A percentile compares a stretch with the other conserved stretches of the same genome.
Conservation (phyloP, 1,140 invertebrate genomes). For the Musca vetustissima region DNA sequence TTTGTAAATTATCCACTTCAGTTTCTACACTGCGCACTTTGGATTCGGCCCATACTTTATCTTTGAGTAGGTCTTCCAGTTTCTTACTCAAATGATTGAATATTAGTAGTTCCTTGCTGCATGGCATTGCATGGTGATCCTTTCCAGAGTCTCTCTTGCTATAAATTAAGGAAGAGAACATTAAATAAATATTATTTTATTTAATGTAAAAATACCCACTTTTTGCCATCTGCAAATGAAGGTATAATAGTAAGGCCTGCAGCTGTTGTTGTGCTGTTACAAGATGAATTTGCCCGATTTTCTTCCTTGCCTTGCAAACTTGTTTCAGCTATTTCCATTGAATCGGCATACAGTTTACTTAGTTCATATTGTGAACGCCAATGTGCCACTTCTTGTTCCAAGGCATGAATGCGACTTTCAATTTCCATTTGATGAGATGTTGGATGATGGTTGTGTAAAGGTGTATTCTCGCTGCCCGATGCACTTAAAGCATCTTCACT, state of each 20-base stretch:
- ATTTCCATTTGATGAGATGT: slow-evolving; percentile 24
- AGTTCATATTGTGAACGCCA: slow-evolving; percentile 64
- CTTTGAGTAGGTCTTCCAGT: slow-evolving; percentile 46
- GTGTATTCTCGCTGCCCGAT: slow-evolving; percentile 50
- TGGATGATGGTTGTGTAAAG: slow-evolving; percentile 39
- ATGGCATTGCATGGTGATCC: slow-evolving; percentile 34
- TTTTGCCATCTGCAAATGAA: slow-evolving; percentile 31
- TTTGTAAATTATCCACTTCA: slow-evolving; percentile 48
- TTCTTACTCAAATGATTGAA: slow-evolving; percentile 50
- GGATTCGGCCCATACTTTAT: slow-evolving; percentile 48
- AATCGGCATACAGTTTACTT: slow-evolving; percentile 56
- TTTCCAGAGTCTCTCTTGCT: slow-evolving; percentile 39
- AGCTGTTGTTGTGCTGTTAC: slow-evolving; percentile 48
- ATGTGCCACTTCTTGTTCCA: slow-evolving; percentile 63
- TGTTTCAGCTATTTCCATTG: slow-evolving; percentile 35
- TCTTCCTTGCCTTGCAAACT: slow-evolving; percentile 1
- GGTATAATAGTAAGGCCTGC: slow-evolving; percentile 43
- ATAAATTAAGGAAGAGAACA: background rate
- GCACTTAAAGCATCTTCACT: slow-evolving; percentile 64
- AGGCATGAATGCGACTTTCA: slow-evolving; percentile 45
- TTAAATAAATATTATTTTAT: background rate
- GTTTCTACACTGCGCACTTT: slow-evolving; percentile 41
- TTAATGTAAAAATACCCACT: slow-evolving; percentile 4
- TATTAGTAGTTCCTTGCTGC: slow-evolving; percentile 47
- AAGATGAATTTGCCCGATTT: slow-evolving; percentile 17